These are phyloP conservation scores for Selene dorsalis DNA, from an alignment of 2,797 vertebrate species.

Conservation along the genomic window DNA sequence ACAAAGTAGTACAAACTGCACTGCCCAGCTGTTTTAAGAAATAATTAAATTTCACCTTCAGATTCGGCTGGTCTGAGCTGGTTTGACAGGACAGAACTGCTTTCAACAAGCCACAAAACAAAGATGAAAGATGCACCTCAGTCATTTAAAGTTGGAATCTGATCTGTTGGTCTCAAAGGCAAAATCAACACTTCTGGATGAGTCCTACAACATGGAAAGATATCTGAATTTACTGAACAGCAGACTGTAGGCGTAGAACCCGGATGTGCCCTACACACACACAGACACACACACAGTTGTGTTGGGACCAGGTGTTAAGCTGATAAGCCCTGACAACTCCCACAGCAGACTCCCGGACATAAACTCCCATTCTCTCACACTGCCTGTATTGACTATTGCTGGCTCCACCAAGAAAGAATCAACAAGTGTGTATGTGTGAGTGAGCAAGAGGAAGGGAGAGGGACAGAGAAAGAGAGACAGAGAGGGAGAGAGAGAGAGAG, in stretches of 20 bases:
- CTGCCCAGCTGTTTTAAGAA: background rate
- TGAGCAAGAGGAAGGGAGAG: background rate
- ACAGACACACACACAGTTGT: slow-evolving; percentile 32
- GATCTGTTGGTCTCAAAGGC: background rate
- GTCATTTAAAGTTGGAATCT: background rate
- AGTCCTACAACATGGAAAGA: background rate
- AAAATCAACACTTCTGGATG: background rate
- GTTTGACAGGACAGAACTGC: background rate
- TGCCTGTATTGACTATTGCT: slow-evolving; percentile 66
- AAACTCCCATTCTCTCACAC: slow-evolving; percentile 67
- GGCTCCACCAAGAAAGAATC: slow-evolving; percentile 39
- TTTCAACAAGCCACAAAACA: background rate
- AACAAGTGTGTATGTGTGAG: slow-evolving; percentile 5
- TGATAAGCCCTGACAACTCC: slow-evolving; percentile 77
- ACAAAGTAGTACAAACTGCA: background rate
- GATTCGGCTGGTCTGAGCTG: background rate
- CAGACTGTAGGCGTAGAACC: too few relatives aligned
- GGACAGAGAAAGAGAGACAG: background rate
- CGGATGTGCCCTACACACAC: background rate
- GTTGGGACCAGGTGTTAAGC: slow-evolving; percentile 76
- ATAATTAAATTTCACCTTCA: background rate
- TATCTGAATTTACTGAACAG: too few relatives aligned
- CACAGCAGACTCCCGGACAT: slow-evolving; percentile 63
- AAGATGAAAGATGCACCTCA: background rate
- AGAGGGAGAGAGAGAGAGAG: background rate